Evolutionary conservation across 2,113 vertebrate species (phyloP), one percentile per base, ranked within the genome.

Genomic region (Rhinogobius similis): DNA sequence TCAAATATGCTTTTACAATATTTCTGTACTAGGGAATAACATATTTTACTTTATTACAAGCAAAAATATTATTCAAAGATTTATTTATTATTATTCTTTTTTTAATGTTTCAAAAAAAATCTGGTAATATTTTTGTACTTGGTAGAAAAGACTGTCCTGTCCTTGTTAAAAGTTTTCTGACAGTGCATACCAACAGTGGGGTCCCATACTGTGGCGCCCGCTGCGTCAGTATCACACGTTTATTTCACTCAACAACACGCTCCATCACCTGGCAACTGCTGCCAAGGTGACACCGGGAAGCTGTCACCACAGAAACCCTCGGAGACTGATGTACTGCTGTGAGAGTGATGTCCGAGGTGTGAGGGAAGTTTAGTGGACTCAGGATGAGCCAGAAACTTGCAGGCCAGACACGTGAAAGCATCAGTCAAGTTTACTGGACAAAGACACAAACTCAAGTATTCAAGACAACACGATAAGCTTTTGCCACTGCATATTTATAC

Each of bases 271-370:
- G 59, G 72, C 73, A 78, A 64, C 80, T 76, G 14, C 83, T 73
- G 77, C 52, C 83, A 87, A 87, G 85, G 87, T 89, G 87, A 89
- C 87, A 87, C 79, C 0, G 46, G 10, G 67, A 73, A 38, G 70
- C 77, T 77, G 78, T 71, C 72, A 61, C 62, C 53, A 65, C 65
- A 67, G 32, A 68, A 58, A 71, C 65, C 82, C 72, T 58, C 23
- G 55, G 82, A 80, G 78, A 73, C 71, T 52, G 72, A 73, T 43
- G 14, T 5, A 26, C 46, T 10, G 46, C 46, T 50, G 46, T n/a
- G 8, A 50, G 46, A 50, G 20, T 50, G 46, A 50, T 50, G 46
- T 50, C 46, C 46, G 1, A 50, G 46, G 18, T 9, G 20, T 50
- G 20, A 21, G 1, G 1, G 5, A 23, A 55, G 46, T 3, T 4